phyloP scores from a whole-genome alignment of 2,888 invertebrate genomes.

The Chrysodeixis includens region DNA sequence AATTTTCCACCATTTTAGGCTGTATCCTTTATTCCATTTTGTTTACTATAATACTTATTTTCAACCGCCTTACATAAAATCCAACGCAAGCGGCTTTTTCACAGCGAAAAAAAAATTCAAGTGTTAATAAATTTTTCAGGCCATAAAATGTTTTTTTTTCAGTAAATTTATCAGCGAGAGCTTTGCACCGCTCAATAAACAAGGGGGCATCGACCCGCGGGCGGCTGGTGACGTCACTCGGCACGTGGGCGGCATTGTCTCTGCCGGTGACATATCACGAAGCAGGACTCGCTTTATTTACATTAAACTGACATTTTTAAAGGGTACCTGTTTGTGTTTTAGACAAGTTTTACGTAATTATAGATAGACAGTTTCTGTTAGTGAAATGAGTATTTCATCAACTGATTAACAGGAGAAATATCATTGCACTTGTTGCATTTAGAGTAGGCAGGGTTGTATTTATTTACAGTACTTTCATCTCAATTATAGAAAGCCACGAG shows the following conservation, averaged over 20 bases:
- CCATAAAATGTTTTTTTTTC: conserved; percentile 17
- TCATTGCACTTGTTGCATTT: background rate
- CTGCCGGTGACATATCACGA: conserved; percentile 48
- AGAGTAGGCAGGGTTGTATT: background rate
- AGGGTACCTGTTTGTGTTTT: background rate
- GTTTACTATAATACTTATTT: background rate
- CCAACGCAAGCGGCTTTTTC: background rate
- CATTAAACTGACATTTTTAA: conserved; percentile 36
- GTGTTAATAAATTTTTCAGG: conserved; percentile 8
- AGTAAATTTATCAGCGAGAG: conserved; percentile 26
- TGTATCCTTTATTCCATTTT: too few relatives aligned
- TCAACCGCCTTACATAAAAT: background rate
- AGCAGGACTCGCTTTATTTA: conserved; percentile 24
- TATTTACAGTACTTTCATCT: background rate
- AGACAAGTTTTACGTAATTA: background rate
- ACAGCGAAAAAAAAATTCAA: background rate
- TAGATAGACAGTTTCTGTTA: background rate
- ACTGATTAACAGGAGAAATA: background rate
- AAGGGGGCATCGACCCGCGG: conserved; percentile 62
- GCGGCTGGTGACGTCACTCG: conserved; percentile 47
- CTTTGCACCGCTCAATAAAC: conserved; percentile 54
- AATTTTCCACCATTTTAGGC: too few relatives aligned
- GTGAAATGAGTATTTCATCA: background rate
- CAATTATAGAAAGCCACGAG: background rate
- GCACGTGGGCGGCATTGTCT: conserved; percentile 42